Evolutionary conservation across 2,888 invertebrate genomes (phyloP), one percentile per base, ranked within the genome.

Genomic region (Autographa gamma): DNA sequence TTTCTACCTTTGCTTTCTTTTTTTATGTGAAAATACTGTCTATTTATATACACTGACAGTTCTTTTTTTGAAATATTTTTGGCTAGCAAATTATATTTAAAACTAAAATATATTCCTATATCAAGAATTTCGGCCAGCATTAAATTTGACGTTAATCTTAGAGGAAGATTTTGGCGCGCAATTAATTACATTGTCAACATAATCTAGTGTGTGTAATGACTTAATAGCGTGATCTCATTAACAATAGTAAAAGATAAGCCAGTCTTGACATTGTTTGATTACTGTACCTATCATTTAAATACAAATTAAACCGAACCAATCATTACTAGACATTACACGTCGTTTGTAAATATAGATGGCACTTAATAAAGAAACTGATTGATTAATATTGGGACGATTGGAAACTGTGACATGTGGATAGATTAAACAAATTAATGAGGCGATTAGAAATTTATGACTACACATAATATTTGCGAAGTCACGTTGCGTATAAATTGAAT

Each of bases 181-280:
- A 52, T 69, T 63, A 56, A 67, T 70, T 67, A 69, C 71, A 69
- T 62, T 69, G 69, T 71, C 68, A 71, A 56, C 32, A 43, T 58
- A 14, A 64, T 71, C 60, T 66, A 48, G 48, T 72, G 67, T 73
- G 71, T 74, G 64, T 66, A 72, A 71, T 70, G 56, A 73, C 60
- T 77, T 77, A 63, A 71, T 60, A 70, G 61, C 68, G 32, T 65
- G 61, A 77, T 76, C 60, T 73, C 63, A 71, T 77, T 56, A 71
- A 79, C 75, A 67, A 69, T 60, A 59, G 70, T 64, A 66, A 69
- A 19, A 76, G 79, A 75, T 81, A 77, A 74, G 61, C 65, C 70
- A 68, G 79, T 79, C 66, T 70, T 73, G 72, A 66, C 70, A 79
- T 60, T 70, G 74, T 74, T 73, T 81, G 66, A 81, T 72, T 65